A percentile compares a stretch with the other conserved stretches of the same genome.
Evolutionary conservation across 2,113 vertebrate genomes (phyloP).

Genomic region (Hippoglossus stenolepis): DNA sequence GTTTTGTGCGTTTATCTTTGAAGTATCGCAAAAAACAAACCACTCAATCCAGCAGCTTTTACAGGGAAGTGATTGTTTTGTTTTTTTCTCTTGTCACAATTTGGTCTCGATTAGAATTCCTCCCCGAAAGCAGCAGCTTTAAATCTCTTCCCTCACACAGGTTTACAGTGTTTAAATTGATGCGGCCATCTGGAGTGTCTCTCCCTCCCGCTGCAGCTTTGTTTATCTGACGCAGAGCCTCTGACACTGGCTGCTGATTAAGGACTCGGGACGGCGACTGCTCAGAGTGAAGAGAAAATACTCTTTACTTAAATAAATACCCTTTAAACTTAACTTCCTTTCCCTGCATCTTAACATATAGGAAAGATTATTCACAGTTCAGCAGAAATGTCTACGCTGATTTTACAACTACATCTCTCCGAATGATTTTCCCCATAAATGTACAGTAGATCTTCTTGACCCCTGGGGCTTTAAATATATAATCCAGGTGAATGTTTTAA

Average conservation of each 20-base stretch:
- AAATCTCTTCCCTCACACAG: slow-evolving; percentile 31
- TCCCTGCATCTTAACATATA: too few relatives aligned
- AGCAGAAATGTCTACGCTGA: too few relatives aligned
- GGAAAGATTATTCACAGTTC: too few relatives aligned
- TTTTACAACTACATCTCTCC: too few relatives aligned
- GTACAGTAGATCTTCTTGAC: slow-evolving; percentile 6
- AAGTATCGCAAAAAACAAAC: too few relatives aligned
- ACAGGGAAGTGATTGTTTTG: too few relatives aligned
- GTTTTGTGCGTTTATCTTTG: not conserved
- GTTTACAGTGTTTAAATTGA: slow-evolving; percentile 41
- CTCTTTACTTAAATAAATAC: not conserved
- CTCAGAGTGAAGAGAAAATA: too few relatives aligned
- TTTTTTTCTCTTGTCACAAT: too few relatives aligned
- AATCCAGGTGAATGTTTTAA: slow-evolving; percentile 48
- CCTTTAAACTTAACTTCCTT: not conserved
- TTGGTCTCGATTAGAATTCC: slow-evolving; percentile 15
- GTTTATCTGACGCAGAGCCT: slow-evolving; percentile 1
- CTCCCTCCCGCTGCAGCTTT: slow-evolving; percentile 32
- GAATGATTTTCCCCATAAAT: too few relatives aligned
- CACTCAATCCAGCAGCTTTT: not conserved
- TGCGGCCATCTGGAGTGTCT: slow-evolving; percentile 46
- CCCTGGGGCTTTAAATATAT: not conserved
- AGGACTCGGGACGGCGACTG: not conserved
- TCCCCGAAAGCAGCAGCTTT: slow-evolving; percentile 26
- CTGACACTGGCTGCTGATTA: slow-evolving; percentile 17